Conservation (phyloP, 2,797 vertebrate species). For the Lutjanus campechanus region DNA sequence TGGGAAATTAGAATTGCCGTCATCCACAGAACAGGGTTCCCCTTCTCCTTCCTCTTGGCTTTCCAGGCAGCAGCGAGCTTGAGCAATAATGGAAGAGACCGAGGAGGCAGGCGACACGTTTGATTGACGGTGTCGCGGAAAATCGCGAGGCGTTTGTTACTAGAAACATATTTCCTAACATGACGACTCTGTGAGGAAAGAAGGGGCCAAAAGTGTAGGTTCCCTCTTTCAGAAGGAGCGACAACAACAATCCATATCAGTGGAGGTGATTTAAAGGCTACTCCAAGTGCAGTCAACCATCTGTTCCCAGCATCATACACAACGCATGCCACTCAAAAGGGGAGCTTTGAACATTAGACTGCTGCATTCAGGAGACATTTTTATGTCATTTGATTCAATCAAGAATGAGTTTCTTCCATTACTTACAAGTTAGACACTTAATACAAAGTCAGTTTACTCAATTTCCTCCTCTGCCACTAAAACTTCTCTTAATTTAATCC, state of each 20-base stretch:
- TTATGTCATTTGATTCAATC: neutral
- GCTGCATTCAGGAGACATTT: neutral
- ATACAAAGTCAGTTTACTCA: neutral
- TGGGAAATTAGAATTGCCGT: conserved; percentile 6
- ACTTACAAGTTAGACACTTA: neutral
- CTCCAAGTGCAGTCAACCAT: neutral
- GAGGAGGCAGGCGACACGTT: neutral
- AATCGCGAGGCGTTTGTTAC: neutral
- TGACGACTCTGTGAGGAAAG: neutral
- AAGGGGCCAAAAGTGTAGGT: neutral
- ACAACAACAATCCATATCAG: too few relatives aligned
- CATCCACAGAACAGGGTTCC: conserved; percentile 4
- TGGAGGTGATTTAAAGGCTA: too few relatives aligned
- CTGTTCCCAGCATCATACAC: neutral
- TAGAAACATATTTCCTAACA: conserved; percentile 18
- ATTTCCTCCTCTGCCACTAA: neutral
- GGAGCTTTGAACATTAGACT: neutral
- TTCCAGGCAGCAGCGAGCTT: conserved; percentile 56
- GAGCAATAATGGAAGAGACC: conserved; percentile 59
- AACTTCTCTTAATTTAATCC: neutral
- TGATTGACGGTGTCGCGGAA: neutral
- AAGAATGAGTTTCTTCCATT: neutral
- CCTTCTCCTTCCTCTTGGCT: conserved; percentile 16
- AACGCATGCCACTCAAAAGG: neutral
- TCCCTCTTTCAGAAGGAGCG: neutral